Evolutionary conservation across 2,888 invertebrate species (phyloP), one percentile per base, ranked within the genome.

Genomic region (Dermolepida albohirtum): DNA sequence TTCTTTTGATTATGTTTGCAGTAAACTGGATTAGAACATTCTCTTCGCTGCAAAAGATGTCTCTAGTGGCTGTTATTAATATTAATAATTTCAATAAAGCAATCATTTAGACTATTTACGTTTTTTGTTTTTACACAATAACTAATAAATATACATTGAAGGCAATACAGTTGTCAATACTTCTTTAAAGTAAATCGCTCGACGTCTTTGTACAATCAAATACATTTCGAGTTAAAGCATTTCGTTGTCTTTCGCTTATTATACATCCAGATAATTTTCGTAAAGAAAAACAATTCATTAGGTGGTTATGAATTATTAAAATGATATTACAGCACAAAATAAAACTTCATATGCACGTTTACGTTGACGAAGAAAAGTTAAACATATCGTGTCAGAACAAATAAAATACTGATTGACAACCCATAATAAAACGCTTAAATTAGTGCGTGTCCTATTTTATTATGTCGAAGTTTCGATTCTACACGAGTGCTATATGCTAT

Each of bases 11-110:
- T 8, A 47, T 47, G 1, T 34, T 16, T 11, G 47, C 47, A 34
- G 59, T 62, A 34, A 62, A 62, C 5, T 34, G 12, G n/a, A 34
- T 34, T 29, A 62, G 44, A 1, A 47, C 34, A 1, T 29, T 10
- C 5, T 47, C 34, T 12, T 34, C 14, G 10, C 34, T 47, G 34
- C 59, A 34, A 34, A 43, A 34, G 4, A 34, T 34, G 1, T 34
- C 34, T 34, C 34, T 34, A 1, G 34, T 10, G 1, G 10, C 6
- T 1, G 10, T 34, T 34, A 34, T 5, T 34, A 34, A 34, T 34
- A 34, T 11, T 10, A 14, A 7, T 47, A 62, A 1, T 16, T 47
- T 39, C 7, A 47, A 27, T 17, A 62, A 10, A 17, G 17, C 22
- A 11, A n/a, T 49, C 11, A 49, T 6, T 22, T 22, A 47, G 8